Evolutionary conservation across 2,888 invertebrate genomes (phyloP), one percentile per base, ranked within the genome.

Genomic region (Coenonympha glycerion): DNA sequence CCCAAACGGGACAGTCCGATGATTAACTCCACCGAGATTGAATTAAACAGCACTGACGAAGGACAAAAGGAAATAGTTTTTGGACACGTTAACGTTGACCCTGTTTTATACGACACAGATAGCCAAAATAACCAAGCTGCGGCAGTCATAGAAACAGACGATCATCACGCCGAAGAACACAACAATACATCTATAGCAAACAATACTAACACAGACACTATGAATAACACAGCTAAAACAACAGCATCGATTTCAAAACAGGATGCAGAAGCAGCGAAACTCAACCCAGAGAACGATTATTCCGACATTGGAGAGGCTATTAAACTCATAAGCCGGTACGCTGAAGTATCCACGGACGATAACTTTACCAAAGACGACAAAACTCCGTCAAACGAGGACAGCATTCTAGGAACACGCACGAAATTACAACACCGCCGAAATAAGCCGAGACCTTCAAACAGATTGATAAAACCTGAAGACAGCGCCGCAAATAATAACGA

Each of bases 281-380:
- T 87, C 21, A 85, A 76, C 56, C 87, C 87, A 33, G 87, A 87
- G 71, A 82, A 73, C 50, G 87, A 87, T 61, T 87, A 85, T 55
- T 79, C 83, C 13, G 83, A 87, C 56, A 85, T 87, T 42, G 86
- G 86, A 53, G 86, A 87, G 70, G 86, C 87, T 55, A 86, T 87
- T 47, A 87, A 86, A 68, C 63, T 87, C 41, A 87, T 87, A 59
- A 87, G 87, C 61, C 74, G 87, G 56, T 87, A 83, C 63, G 87
- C 87, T 28, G 87, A 86, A 68, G 87, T 87, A 30, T 85, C 85
- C 21, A 87, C 87, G 26, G 87, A 87, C 59, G 87, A 87, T 59
- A 84, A 77, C 62, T 87, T 78, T 66, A 61, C 76, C 58, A 85
- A 83, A 74, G 77, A 81, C 59, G 70, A 76, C 60, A 81, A 76